Base-by-base conservation (phyloP, 2,888 invertebrate genomes). In the Selenia dentaria region DNA sequence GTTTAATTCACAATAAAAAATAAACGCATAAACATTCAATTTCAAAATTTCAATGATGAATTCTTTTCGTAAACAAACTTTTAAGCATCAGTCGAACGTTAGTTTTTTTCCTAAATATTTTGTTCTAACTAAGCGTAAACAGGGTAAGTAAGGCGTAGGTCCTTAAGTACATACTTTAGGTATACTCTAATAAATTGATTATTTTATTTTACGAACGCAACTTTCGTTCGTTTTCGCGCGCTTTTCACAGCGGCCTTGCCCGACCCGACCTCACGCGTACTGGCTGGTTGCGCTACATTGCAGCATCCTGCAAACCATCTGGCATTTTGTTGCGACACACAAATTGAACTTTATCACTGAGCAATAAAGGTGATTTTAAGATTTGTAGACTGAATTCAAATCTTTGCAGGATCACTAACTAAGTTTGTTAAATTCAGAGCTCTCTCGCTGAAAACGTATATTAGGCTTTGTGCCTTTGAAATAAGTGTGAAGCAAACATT, bases 251-350 rank as follows among this genome's bases (percentile, higher is more conserved):
- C 53, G 54, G 53, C 49, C 56, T 47, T 34, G 49, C 43, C 34
- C 50, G 46, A 27, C 27, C 35, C 8, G 18, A 27, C 57, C 25
- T 38, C 56, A 45, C 54, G 57, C 59, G 51, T 51, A 70, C 70
- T 70, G 63, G 48, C 51, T 33, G 44, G 51, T n/a, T n/a, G 54
- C 50, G 27, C 38, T 57, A 29, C 43, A 57, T 54, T 57, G 60
- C 67, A 67, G 65, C 63, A 64, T 67, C 66, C 67, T 62, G 50
- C 29, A 4, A 16, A 52, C 57, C 32, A 52, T 25, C 2, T n/a
- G 9, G 2, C 9, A 14, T 29, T 6, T 42, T 8, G 13, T 8
- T 1, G 6, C 10, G 4, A 22, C 9, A 1, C 6, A 12, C 24
- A 39, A 18, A 27, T 18, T 39, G 11, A 38, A 27, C 44, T 37